Conservation (phyloP, 2,113 vertebrate genomes). For the Rhinopithecus roxellana region DNA sequence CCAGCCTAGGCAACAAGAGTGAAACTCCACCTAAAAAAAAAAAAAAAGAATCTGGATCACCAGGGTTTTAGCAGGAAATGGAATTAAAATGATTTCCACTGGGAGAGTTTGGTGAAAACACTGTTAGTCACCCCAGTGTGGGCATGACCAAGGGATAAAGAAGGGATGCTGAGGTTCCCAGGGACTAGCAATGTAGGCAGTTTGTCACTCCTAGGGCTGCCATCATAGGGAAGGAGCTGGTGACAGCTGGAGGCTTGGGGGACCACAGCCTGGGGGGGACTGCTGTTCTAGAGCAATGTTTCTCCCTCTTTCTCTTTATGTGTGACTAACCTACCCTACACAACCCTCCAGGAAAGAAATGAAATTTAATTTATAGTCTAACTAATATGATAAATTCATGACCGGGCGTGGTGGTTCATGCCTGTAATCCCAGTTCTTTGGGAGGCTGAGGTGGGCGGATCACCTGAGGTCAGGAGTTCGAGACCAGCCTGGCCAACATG, state of each 20-base stretch:
- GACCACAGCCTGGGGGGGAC: neutral
- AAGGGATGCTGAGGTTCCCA: neutral
- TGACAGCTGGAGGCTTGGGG: neutral
- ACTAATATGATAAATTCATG: neutral
- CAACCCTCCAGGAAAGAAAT: neutral
- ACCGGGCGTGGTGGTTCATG: rapidly evolving
- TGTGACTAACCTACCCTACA: neutral
- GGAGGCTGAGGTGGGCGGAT: no score
- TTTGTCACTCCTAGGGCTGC: neutral
- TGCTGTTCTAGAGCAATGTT: neutral
- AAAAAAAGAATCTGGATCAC: neutral
- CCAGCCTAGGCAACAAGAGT: no score
- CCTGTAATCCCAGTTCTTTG: no score
- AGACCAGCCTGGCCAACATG: no score
- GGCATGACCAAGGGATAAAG: neutral
- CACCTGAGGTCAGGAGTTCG: no score
- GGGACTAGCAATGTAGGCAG: neutral
- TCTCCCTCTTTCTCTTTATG: neutral
- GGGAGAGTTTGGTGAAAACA: neutral
- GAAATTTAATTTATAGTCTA: neutral
- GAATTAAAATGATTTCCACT: neutral
- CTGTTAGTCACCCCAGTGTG: neutral
- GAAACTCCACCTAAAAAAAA: no score
- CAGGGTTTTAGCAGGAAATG: neutral
- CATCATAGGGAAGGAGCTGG: no score